A percentile compares a stretch with the other conserved stretches of the same genome.
These are phyloP conservation scores for Myoxocephalus aenaeus DNA, from an alignment of 2,797 vertebrate genomes.

Conservation along the genomic window DNA sequence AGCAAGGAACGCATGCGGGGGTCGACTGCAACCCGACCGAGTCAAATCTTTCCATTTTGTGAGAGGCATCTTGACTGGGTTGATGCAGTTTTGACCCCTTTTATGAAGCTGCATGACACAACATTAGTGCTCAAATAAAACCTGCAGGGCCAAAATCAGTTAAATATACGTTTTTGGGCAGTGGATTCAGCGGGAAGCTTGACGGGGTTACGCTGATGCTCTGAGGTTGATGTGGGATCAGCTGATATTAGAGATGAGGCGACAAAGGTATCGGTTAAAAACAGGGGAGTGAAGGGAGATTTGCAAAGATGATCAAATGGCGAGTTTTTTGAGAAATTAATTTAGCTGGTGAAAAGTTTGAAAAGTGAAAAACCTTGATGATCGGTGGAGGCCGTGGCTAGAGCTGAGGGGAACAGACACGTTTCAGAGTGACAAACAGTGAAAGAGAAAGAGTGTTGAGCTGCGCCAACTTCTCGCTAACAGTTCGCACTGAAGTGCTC, in stretches of 20 bases:
- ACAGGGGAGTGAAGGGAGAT: conserved; percentile 13
- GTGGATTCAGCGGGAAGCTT: conserved; percentile 12
- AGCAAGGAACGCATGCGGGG: not conserved
- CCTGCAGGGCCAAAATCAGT: conserved; percentile 21
- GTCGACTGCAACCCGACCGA: conserved; percentile 52
- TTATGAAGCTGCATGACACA: conserved; percentile 36
- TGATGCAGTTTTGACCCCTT: conserved; percentile 40
- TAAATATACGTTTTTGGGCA: conserved; percentile 15
- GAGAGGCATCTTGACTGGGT: conserved; percentile 38
- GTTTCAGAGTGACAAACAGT: conserved; percentile 39
- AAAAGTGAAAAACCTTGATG: conserved; percentile 81
- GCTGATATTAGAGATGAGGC: conserved; percentile 2
- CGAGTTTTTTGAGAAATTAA: conserved; percentile 2
- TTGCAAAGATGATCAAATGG: conserved; percentile 3
- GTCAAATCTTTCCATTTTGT: conserved; percentile 29
- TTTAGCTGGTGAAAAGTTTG: conserved; percentile 43
- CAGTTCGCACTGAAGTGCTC: conserved; percentile 23
- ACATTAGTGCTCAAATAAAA: conserved; percentile 55
- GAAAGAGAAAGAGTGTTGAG: not conserved
- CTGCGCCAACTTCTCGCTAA: not conserved
- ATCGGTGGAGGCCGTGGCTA: conserved; percentile 62
- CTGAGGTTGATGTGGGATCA: not conserved
- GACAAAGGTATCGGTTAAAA: not conserved
- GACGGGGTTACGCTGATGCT: conserved; percentile 8
- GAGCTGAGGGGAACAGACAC: conserved; percentile 62